Evolutionary conservation across 2,113 vertebrate species (phyloP), one percentile per base, ranked within the genome.

Genomic region (Siphamia tubifer): DNA sequence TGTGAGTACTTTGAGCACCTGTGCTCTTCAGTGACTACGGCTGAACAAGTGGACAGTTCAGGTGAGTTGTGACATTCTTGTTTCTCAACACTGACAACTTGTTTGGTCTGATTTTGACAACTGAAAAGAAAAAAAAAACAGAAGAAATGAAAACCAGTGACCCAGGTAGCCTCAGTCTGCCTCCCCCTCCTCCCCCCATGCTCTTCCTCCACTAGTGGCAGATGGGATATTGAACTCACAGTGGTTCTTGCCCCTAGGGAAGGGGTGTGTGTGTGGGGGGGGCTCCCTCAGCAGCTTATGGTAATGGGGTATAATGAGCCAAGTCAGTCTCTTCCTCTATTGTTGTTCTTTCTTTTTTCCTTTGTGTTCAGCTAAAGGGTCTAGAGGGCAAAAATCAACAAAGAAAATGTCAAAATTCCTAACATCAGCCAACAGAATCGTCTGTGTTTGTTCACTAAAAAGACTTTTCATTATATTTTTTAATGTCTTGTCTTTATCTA

Each of bases 141-240:
- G 39, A 17, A 48, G 25, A 67, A 71, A 64, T 11, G 30, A 25
- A 64, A 57, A 82, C 43, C 38, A 61, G 30, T 39, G 64, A 13
- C 6, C 24, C 38, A 23, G 25, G 39, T 61, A 54, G 39, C 48
- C 36, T 55, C 15, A 13, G 38, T 52, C 36, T 48, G 32, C 48
- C 19, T 10, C 30, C 34, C 39, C 28, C 23, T 49, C 43, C 52
- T 49, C 19, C 8, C 30, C 34, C 39, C 28, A 19, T 49, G 43
- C 52, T 49, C 38, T 27, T 68, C 38, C 62, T 67, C 11, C 44
- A 21, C 47, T 56, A 23, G 23, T 60, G 67, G 73, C 79, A 85
- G 82, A 85, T 84, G 82, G 82, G 64, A 75, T 68, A 64, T 65
- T 84, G 85, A 84, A 73, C 68, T 68, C 60, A 79, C 58, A 58